Conservation (phyloP, 2,113 vertebrate genomes). For the Apistogramma diplotaenia region DNA sequence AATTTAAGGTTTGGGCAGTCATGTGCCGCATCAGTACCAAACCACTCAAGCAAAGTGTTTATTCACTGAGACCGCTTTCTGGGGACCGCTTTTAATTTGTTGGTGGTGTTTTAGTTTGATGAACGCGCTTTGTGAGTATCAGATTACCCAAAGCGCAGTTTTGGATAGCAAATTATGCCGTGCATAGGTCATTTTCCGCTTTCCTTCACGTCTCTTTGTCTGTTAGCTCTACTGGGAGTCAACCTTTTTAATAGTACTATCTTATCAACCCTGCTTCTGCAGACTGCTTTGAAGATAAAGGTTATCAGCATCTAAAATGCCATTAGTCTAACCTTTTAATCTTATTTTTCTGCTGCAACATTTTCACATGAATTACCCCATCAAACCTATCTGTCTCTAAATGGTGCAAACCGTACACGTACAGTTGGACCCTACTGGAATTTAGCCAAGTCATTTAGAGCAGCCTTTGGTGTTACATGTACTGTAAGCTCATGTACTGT, state of each 20-base stretch:
- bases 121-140: background rate
- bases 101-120: constrained; percentile 4
- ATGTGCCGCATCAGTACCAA: constrained; percentile 9
- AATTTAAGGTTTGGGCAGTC: constrained; percentile 41
- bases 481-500: background rate
- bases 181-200: background rate
- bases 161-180: background rate
- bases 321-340: constrained; percentile 19
- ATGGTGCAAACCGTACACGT: background rate
- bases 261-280: constrained; percentile 35
- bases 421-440: background rate
- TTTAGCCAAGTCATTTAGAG: background rate
- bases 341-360: background rate
- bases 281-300: background rate
- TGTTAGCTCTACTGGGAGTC: background rate
- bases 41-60: constrained; percentile 13
- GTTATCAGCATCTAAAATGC: constrained; percentile 51
- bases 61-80: constrained; percentile 12
- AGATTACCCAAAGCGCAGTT: constrained; percentile 13
- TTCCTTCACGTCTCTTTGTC: constrained; percentile 2
- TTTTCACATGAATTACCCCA: background rate
- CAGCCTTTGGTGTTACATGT: background rate
- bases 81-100: constrained; percentile 35
- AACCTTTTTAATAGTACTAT: constrained; percentile 31
- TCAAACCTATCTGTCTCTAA: background rate